Percentiles rank a stretch among this genome's conserved stretches.
phyloP scores from a whole-genome alignment of 1,140 invertebrate genomes.

The Leptonema lineaticorne region DNA sequence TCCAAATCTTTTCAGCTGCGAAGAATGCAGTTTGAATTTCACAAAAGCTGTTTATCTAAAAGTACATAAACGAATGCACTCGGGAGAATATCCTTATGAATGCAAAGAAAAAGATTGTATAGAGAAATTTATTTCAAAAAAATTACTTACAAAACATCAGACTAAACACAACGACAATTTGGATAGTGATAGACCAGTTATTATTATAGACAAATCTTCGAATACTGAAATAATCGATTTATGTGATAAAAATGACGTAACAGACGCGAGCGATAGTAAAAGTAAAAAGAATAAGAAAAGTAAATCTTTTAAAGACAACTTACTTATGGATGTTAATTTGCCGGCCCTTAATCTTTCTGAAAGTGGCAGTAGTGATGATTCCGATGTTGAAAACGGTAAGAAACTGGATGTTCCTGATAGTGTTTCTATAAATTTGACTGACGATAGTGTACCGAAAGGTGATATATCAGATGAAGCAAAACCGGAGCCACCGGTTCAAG shows the following conservation, averaged over 20 bases:
- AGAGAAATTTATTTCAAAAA: constrained; percentile 79
- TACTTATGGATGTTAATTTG: constrained; percentile 62
- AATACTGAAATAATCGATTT: constrained; percentile 46
- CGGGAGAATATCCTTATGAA: constrained; percentile 66
- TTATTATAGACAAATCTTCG: constrained; percentile 49
- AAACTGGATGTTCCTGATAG: not conserved
- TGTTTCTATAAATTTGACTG: not conserved
- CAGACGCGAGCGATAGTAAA: constrained; percentile 42
- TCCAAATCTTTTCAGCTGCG: constrained; percentile 72
- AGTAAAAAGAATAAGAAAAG: constrained; percentile 60
- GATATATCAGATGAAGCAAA: constrained; percentile 42
- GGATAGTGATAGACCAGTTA: constrained; percentile 38
- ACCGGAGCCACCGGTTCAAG: constrained; percentile 54
- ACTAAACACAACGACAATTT: constrained; percentile 55
- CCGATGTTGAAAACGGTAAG: constrained; percentile 59
- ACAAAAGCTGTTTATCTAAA: constrained; percentile 74
- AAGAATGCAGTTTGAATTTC: constrained; percentile 75
- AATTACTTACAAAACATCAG: constrained; percentile 71
- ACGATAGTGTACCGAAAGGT: not conserved
- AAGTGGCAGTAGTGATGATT: constrained; percentile 75
- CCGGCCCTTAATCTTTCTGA: constrained; percentile 81
- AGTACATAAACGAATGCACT: constrained; percentile 79
- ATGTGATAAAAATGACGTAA: constrained; percentile 43
- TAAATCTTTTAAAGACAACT: constrained; percentile 64
- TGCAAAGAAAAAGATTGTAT: constrained; percentile 69